A percentile compares a stretch with the other conserved stretches of the same genome.
phyloP scores from a whole-genome alignment of 1,140 invertebrate genomes.

The Anthonomus grandis region DNA sequence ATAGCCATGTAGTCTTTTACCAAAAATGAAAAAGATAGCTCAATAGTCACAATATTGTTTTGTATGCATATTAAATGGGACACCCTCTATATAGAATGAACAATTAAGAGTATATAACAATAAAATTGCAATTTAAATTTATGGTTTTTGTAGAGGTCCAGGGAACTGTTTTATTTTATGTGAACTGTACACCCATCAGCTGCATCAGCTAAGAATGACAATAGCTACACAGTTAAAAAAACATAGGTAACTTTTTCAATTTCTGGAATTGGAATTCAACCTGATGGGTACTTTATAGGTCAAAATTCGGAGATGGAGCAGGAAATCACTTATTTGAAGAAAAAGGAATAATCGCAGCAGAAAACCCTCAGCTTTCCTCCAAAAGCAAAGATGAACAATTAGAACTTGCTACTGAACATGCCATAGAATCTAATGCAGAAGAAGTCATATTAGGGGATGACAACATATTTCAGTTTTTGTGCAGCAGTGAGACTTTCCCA shows the following conservation, averaged over 20 bases:
- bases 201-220: constrained; percentile 39
- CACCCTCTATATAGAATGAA: not conserved
- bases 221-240: constrained; percentile 52
- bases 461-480: constrained; percentile 50
- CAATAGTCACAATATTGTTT: not conserved
- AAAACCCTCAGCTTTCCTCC: constrained; percentile 26
- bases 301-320: constrained; percentile 33
- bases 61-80: too few species aligned
- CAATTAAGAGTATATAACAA: too few species aligned
- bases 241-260: constrained; percentile 44
- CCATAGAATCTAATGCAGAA: constrained; percentile 60
- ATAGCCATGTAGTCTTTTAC: too few species aligned
- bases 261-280: not conserved
- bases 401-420: constrained; percentile 59
- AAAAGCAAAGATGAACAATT: constrained; percentile 40
- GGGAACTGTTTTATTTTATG: constrained; percentile 48
- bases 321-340: constrained; percentile 52
- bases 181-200: constrained; percentile 48
- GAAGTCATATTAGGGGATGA: constrained; percentile 55
- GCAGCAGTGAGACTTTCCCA: constrained; percentile 40
- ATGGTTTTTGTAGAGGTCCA: constrained; percentile 51
- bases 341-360: constrained; percentile 54
- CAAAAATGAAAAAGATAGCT: too few species aligned
- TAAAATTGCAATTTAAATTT: not conserved
- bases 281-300: constrained; percentile 31